Evolutionary conservation across 30 jellyfish, hydroid and myxozoan species (phyloP).

Genomic region (Turritopsis rubra): DNA sequence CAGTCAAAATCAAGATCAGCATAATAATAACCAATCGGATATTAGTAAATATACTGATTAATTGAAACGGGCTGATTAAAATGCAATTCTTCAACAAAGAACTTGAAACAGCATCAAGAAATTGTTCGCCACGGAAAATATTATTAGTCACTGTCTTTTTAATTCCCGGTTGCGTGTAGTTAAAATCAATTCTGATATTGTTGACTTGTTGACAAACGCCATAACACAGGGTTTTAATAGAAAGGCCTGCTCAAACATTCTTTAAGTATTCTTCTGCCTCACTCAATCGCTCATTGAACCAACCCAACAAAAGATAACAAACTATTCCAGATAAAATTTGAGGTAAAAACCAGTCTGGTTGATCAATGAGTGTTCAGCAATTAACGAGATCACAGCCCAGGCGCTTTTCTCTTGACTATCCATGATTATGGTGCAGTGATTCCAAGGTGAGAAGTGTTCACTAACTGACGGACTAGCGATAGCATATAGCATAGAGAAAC

Average conservation of each 20-base stretch:
- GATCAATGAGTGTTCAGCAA: conserved; percentile 36
- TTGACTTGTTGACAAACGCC: background rate
- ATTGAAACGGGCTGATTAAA: background rate
- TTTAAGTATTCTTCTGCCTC: no score
- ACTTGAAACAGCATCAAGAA: background rate
- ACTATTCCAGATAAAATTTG: conserved; percentile 25
- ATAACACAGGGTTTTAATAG: no score
- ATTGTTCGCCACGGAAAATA: no score
- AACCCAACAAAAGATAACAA: background rate
- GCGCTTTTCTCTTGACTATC: background rate
- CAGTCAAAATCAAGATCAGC: background rate
- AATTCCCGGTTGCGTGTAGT: no score
- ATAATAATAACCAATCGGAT: background rate
- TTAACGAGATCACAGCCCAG: conserved; percentile 22
- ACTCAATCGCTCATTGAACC: background rate
- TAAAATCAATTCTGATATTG: no score
- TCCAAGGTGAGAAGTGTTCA: conserved; percentile 38
- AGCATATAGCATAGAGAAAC: conserved; percentile 21
- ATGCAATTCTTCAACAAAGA: background rate
- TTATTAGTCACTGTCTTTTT: no score
- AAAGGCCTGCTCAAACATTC: no score
- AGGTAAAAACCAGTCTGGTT: conserved; percentile 32
- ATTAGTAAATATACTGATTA: background rate
- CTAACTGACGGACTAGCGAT: conserved; percentile 40
- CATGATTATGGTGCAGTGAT: conserved; percentile 29